These are phyloP conservation scores for Hycleus phaleratus DNA, from an alignment of 1,140 invertebrate species.

Conservation along the genomic window DNA sequence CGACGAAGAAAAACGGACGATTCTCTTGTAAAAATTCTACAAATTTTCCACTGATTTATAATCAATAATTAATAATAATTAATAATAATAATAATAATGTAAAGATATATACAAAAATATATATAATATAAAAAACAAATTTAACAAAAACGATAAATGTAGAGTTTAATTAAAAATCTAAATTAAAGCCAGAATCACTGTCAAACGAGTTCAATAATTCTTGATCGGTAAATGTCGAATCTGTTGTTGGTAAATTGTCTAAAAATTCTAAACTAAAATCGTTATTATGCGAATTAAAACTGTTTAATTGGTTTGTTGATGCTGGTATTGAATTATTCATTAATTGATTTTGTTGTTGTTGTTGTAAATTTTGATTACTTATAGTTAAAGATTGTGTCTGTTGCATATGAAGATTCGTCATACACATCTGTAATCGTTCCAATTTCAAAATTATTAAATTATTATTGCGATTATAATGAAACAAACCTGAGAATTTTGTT, in stretches of 20 bases:
- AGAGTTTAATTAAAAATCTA: constrained; percentile 34
- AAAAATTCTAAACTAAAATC: constrained; percentile 71
- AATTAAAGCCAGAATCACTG: constrained; percentile 48
- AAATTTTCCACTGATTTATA: neutral
- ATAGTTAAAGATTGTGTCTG: constrained; percentile 57
- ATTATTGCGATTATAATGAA: neutral
- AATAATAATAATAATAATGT: neutral
- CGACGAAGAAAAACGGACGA: neutral
- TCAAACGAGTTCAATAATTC: constrained; percentile 66
- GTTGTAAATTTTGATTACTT: constrained; percentile 38
- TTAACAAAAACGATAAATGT: constrained; percentile 14
- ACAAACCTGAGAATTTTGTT: constrained; percentile 35
- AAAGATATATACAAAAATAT: constrained; percentile 11
- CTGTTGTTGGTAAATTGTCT: constrained; percentile 64
- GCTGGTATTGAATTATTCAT: constrained; percentile 16
- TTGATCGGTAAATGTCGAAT: constrained; percentile 65
- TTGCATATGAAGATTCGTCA: constrained; percentile 57
- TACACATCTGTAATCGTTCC: constrained; percentile 44
- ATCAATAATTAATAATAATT: neutral
- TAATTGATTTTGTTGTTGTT: constrained; percentile 29
- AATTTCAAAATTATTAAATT: neutral
- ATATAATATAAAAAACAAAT: constrained; percentile 18
- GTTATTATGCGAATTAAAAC: constrained; percentile 48
- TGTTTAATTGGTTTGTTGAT: constrained; percentile 43
- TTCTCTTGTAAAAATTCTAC: neutral